Evolutionary conservation across 2,888 invertebrate genomes (phyloP), one percentile per base, ranked within the genome.

Genomic region (Drosophila mulleri): DNA sequence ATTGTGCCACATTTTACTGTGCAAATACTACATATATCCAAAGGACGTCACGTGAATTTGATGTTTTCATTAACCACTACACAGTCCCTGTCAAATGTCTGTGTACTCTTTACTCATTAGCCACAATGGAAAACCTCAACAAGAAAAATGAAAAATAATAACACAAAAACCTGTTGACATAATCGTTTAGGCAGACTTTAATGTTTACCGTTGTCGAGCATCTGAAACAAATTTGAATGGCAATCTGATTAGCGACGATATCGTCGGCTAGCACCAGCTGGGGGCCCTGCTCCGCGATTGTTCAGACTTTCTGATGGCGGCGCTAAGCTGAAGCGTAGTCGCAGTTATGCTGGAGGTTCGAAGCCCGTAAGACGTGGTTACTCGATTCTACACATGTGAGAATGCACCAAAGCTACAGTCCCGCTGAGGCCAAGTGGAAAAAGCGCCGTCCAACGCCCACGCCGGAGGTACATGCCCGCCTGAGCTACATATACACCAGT

Each of bases 211-310:
- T 61, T 42, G 48, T 18, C 48, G 41, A 29, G 62, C 39, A 62
- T 42, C 65, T 71, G 71, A 58, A 26, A 56, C 69, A 45, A 52
- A 64, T 62, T 65, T 42, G 20, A 39, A 59, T 65, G 65, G 65
- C 64, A 78, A 80, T 84, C 78, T 82, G 71, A 84, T 84, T 82
- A 84, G 80, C 88, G 77, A 80, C 85, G 77, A 84, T 58, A 70
- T 87, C 85, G 87, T 87, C 72, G 77, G 41, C 66, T 45, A 72
- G 82, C 59, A 84, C 76, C 32, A 23, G 5, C 5, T n/a, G 9
- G 7, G 32, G 44, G 26, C 70, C 61, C 53, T 52, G 50, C 67
- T 53, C 29, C 26, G 18, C 50, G 42, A 64, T 73, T 69, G 18
- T 29, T 44, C 26, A 52, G 32, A 47, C 57, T 56, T 61, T 79